Evolutionary conservation across 2,113 vertebrate genomes (phyloP), one percentile per base, ranked within the genome.

Genomic region (Dunckerocampus dactyliophorus): DNA sequence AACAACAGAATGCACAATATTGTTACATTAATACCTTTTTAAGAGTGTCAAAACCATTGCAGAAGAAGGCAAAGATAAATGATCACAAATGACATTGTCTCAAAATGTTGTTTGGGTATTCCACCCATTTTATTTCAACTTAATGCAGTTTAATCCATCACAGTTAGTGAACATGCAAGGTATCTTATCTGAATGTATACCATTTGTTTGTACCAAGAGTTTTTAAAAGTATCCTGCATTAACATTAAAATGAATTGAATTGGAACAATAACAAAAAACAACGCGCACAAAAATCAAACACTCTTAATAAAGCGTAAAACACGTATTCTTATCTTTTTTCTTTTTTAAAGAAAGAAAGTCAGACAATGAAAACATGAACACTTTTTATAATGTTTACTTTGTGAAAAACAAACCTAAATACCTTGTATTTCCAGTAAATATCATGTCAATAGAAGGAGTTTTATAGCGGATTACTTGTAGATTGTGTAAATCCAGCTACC

Each of bases 161-260:
- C 81, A 88, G 75, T 81, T 76, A 84, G 81, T 87, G 84, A 81
- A 89, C 89, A 91, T 91, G 89, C 89, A 88, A 89, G 82, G 80
- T 79, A 78, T 85, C 75, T 81, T 83, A 79, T 85, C 75, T 75
- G 85, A 85, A 88, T 84, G 80, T 78, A 85, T 77, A 77, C 72
- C 78, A 67, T 81, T 79, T 73, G 74, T 76, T 79, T 84, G 82
- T 84, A 85, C 76, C 74, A 84, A 82, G 82, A 80, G 79, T 73
- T 79, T 13, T 81, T 74, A 68, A 83, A 87, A 85, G 77, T 75
- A 71, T 73, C 75, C 78, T 83, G 80, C 76, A 74, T 67, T 34
- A 84, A 86, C 80, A 82, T 74, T 75, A 85, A 84, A 43, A 74
- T 77, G 62, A 82, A 80, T 46, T 82, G 74, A 80, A 69, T 45